Conservation (phyloP, 2,797 vertebrate genomes). For the Pseudochirops cupreus region DNA sequence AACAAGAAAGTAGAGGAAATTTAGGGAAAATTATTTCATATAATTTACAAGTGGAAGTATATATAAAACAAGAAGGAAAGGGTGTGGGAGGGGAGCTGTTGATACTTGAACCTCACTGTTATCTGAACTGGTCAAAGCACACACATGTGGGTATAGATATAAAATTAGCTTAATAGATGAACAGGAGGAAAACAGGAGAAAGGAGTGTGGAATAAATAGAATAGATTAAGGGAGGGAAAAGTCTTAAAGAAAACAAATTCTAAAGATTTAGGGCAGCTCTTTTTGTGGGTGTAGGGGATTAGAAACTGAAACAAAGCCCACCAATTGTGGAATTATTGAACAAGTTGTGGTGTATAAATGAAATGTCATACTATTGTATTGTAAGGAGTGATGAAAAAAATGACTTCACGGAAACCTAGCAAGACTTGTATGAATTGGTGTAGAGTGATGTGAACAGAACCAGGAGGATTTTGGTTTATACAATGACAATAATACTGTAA, state of each 20-base stretch:
- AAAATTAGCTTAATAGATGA: not conserved
- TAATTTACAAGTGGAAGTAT: too few species aligned
- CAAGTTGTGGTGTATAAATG: not conserved
- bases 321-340: not conserved
- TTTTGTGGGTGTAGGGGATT: not conserved
- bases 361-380: not conserved
- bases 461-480: not conserved
- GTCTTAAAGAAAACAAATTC: not conserved
- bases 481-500: not conserved
- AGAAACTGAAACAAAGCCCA: not conserved
- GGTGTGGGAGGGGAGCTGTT: too few species aligned
- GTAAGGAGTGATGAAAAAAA: not conserved
- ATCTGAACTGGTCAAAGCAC: too few species aligned
- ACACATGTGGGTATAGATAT: not conserved
- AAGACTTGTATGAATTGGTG: not conserved
- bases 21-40: too few species aligned
- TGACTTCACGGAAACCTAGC: too few species aligned
- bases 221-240: not conserved
- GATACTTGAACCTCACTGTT: too few species aligned
- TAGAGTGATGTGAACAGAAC: not conserved
- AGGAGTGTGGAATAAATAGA: not conserved
- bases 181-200: not conserved
- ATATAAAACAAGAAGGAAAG: too few species aligned
- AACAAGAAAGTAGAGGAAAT: too few species aligned
- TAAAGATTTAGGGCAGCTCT: not conserved